These are phyloP conservation scores for Panthera tigris DNA, from an alignment of 2,113 vertebrate species.

Conservation along the genomic window DNA sequence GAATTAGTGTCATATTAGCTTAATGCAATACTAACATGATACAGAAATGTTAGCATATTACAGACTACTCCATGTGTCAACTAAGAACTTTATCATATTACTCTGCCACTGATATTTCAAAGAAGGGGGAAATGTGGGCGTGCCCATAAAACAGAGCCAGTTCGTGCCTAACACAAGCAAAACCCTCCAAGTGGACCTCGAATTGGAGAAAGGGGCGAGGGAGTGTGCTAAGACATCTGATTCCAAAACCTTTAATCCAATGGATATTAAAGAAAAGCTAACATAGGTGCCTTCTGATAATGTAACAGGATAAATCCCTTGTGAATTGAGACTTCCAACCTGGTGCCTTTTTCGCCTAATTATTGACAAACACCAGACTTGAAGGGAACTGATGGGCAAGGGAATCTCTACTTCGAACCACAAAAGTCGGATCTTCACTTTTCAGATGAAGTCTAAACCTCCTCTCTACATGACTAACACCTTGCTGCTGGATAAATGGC, in stretches of 20 bases:
- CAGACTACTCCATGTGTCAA: conserved; percentile 85
- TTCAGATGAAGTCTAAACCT: not conserved
- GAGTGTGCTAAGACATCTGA: not conserved
- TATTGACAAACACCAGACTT: not conserved
- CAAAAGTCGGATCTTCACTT: not conserved
- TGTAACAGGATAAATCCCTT: not conserved
- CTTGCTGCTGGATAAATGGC: not conserved
- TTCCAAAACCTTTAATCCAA: not conserved
- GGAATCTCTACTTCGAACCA: not conserved
- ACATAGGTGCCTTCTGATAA: not conserved
- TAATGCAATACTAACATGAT: conserved; percentile 86
- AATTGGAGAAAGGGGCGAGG: not conserved
- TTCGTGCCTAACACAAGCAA: not conserved
- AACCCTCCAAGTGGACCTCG: not conserved
- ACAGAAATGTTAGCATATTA: conserved; percentile 87
- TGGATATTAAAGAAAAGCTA: not conserved
- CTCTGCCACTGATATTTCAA: conserved; percentile 57
- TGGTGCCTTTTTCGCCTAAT: not conserved
- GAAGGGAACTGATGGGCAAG: not conserved
- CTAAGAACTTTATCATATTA: conserved; percentile 83
- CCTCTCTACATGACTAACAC: not conserved
- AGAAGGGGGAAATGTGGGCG: not conserved
- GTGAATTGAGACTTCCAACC: not conserved
- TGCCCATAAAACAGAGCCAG: not conserved
- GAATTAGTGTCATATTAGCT: conserved; percentile 87